These are phyloP conservation scores for Poeciliopsis gracilis DNA, from an alignment of 2,797 vertebrate species.

Conservation along the genomic window DNA sequence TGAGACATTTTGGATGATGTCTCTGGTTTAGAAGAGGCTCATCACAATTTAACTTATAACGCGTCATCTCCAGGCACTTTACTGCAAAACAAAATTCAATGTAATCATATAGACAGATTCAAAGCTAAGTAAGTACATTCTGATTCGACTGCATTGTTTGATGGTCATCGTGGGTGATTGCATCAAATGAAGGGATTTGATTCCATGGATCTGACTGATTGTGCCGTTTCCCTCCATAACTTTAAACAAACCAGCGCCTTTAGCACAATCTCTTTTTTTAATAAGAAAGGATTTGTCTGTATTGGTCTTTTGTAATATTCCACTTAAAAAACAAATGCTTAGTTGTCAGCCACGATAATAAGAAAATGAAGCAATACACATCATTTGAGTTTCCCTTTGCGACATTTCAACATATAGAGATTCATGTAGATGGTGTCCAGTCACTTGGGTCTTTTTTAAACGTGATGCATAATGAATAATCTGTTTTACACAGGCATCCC, in stretches of 20 bases:
- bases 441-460: slow-evolving; percentile 20
- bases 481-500: neutral
- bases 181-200: neutral
- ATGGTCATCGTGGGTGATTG: no score
- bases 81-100: neutral
- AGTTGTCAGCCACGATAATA: neutral
- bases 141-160: no score
- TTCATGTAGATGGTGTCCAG: neutral
- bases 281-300: neutral
- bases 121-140: neutral
- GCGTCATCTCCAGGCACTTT: neutral
- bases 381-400: neutral
- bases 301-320: neutral
- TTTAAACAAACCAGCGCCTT: neutral
- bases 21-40: neutral
- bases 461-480: neutral
- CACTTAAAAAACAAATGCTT: neutral
- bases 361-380: neutral
- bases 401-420: neutral
- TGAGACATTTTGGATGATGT: neutral
- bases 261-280: no score
- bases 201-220: neutral
- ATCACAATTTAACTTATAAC: neutral
- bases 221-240: neutral
- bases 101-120: neutral